Evolutionary conservation across 30 jellyfish, hydroid and myxozoan genomes (phyloP), one percentile per base, ranked within the genome.

Genomic region (Nemopilema nomurai): DNA sequence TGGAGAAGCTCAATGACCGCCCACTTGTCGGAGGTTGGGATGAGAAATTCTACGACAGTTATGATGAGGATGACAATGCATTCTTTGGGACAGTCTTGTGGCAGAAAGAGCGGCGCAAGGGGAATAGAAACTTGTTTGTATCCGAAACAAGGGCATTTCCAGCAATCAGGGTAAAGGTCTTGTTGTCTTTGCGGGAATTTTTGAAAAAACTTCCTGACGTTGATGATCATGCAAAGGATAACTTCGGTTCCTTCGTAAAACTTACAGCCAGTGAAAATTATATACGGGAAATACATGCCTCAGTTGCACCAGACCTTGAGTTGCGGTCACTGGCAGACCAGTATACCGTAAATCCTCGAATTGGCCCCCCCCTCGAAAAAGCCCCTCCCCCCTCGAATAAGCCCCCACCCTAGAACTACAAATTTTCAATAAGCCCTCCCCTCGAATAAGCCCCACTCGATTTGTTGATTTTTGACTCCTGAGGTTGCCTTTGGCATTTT

Each of bases 201-300:
- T 33, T 51, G 86, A 62, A 52, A 52, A 51, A 27, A 17, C 9
- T 8, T 79, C 86, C 50, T 22, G 29, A 49, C 9, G 24, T 76
- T 13, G 86, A 76, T 30, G 57, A 62, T 30, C 86, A 52, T 6
- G 28, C 31, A 21, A 52, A 76, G 62, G 78, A 73, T 16, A 73
- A 28, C 85, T 74, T 49, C 22, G 17, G 29, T 6, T 33, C 70
- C 18, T 74, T 41, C 78, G 18, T 7, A 76, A 76, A 27, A 22
- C 31, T 76, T 76, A 51, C 86, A 71, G 82, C 82, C 82, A 71
- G 67, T 76, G 86, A 76, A 51, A 28, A 51, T 76, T 77, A 76
- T 8, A 28, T 76, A n/a, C 1, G 86, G 79, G 86, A 41, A 76
- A 30, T 76, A n/a, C 78, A 62, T 28, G 52, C 52, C 18, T 52